These are phyloP conservation scores for Bellardia pandia DNA, from an alignment of 2,888 invertebrate species.

Conservation along the genomic window DNA sequence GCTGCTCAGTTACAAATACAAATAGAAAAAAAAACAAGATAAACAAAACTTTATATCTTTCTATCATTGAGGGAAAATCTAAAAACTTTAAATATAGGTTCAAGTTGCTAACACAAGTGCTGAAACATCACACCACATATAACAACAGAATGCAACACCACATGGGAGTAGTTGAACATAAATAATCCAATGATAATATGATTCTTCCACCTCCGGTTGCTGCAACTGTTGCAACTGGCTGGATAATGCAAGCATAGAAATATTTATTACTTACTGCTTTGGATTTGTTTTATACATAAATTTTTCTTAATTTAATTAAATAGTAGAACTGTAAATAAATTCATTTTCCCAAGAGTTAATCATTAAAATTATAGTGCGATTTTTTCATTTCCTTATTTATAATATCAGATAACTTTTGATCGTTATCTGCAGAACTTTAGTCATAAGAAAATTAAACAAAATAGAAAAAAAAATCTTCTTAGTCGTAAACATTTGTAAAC, in stretches of 20 bases:
- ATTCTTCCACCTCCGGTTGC: conserved; percentile 59
- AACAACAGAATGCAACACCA: background rate
- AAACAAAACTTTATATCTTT: background rate
- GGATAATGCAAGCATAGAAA: background rate
- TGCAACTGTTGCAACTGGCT: background rate
- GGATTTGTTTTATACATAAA: background rate
- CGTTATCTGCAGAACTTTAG: conserved; percentile 5
- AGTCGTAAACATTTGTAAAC: background rate
- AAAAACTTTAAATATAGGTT: conserved; percentile 58
- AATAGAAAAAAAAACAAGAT: background rate
- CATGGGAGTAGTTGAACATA: conserved; percentile 1
- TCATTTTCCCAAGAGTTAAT: conserved; percentile 62
- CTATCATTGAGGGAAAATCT: conserved; percentile 62
- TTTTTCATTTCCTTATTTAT: conserved; percentile 61
- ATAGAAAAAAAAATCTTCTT: background rate
- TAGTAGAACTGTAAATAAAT: conserved; percentile 6
- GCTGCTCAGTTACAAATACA: conserved; percentile 4
- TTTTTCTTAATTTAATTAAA: conserved; percentile 20
- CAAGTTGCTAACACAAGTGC: conserved; percentile 35
- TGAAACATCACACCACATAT: conserved; percentile 21
- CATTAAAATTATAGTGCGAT: conserved; percentile 61
- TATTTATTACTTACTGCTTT: background rate
- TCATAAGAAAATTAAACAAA: conserved; percentile 1
- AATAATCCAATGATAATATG: conserved; percentile 44
- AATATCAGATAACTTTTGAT: conserved; percentile 29